These are phyloP conservation scores for Phaetusa simplex DNA, from an alignment of 2,113 vertebrate genomes.

Conservation along the genomic window DNA sequence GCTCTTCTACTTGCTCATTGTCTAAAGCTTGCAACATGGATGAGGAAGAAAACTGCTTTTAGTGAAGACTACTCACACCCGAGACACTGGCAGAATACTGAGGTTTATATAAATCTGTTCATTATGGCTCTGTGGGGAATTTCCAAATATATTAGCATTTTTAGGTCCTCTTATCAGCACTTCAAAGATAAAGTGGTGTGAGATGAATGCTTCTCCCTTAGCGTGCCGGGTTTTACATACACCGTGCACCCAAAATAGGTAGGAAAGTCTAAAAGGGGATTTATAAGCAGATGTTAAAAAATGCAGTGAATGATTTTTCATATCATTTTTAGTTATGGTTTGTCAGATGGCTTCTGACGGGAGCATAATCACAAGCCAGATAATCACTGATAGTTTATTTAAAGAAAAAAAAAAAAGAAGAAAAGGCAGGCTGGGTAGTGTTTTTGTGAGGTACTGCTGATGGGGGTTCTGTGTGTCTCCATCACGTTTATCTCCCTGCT, in stretches of 20 bases:
- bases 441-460: not conserved
- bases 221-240: not conserved
- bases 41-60: not conserved
- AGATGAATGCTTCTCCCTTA: constrained; percentile 2
- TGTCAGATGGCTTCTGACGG: constrained; percentile 30
- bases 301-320: not conserved
- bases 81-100: constrained; percentile 13
- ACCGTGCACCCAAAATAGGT: not conserved
- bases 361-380: constrained; percentile 11
- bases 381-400: constrained; percentile 3
- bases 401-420: not conserved
- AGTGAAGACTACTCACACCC: not conserved
- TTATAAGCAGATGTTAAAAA: constrained; percentile 45
- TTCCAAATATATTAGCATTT: constrained; percentile 56
- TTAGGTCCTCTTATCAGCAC: constrained; percentile 54
- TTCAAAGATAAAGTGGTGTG: constrained; percentile 56
- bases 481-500: constrained; percentile 26
- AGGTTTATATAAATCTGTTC: constrained; percentile 63
- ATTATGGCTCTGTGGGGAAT: constrained; percentile 57
- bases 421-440: not conserved
- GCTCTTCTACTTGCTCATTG: not conserved
- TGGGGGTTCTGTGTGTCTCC: not conserved
- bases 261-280: constrained; percentile 11
- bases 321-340: constrained; percentile 35
- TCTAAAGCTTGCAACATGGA: not conserved